These are phyloP conservation scores for Hololepta plana DNA, from an alignment of 2,888 invertebrate genomes.

Conservation along the genomic window DNA sequence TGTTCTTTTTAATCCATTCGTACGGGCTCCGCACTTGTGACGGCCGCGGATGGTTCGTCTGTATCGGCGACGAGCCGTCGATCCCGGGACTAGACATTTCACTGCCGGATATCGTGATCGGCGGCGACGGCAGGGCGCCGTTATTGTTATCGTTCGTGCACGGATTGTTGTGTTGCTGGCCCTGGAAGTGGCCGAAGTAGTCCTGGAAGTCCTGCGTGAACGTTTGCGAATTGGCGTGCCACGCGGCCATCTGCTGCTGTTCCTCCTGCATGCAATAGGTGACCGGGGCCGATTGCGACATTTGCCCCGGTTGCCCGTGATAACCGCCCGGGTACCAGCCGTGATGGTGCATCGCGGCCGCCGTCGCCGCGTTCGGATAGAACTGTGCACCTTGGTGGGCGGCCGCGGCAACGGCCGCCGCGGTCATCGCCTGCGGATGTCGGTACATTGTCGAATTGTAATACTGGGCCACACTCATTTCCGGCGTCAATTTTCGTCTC, in stretches of 20 bases:
- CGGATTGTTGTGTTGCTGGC: constrained; percentile 1
- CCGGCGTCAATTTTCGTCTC: too few relatives aligned
- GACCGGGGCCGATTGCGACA: constrained; percentile 14
- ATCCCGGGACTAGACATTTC: constrained; percentile 39
- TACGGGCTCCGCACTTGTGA: constrained; percentile 63
- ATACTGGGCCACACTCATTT: too few relatives aligned
- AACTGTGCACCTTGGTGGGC: constrained; percentile 36
- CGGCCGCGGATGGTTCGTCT: constrained; percentile 37
- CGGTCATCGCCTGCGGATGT: constrained; percentile 19
- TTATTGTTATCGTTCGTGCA: constrained; percentile 16
- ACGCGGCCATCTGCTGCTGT: constrained; percentile 21
- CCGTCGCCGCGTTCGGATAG: too few relatives aligned
- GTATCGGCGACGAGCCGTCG: neutral
- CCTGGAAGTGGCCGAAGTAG: constrained; percentile 9
- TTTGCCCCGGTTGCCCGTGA: constrained; percentile 27
- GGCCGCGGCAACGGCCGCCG: too few relatives aligned
- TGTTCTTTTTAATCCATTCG: constrained; percentile 86
- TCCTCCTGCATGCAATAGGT: constrained; percentile 25
- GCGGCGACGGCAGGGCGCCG: constrained; percentile 32
- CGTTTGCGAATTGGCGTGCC: constrained; percentile 26
- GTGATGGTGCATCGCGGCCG: constrained; percentile 30
- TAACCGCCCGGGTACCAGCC: constrained; percentile 31
- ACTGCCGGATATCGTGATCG: constrained; percentile 38
- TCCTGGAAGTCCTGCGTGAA: constrained; percentile 25
- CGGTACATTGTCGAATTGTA: constrained; percentile 36